These are phyloP conservation scores for Congeria kusceri DNA, from an alignment of 2,888 invertebrate genomes.

Conservation along the genomic window DNA sequence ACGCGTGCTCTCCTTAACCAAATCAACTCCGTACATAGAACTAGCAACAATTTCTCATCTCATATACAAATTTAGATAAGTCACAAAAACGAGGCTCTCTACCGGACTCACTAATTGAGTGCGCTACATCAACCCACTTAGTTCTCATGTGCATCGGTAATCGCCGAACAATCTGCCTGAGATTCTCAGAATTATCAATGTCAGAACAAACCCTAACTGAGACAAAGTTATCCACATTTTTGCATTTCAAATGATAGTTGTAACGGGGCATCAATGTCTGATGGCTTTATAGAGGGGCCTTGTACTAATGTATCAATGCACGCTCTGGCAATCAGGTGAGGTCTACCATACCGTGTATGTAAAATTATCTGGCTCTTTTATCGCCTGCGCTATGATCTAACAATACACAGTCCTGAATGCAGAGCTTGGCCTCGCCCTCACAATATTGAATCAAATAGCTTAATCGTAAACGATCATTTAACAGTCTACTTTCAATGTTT, in stretches of 20 bases:
- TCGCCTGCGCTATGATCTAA: conserved; percentile 26
- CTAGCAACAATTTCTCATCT: too few relatives aligned
- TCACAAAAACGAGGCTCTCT: conserved; percentile 39
- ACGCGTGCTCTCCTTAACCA: conserved; percentile 14
- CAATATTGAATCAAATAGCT: conserved; percentile 33
- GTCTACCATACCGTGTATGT: conserved; percentile 28
- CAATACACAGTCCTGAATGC: conserved; percentile 34
- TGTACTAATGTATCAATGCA: conserved; percentile 29
- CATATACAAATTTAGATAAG: too few relatives aligned
- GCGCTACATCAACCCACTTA: conserved; percentile 41
- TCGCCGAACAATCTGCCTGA: conserved; percentile 31
- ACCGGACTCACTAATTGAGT: conserved; percentile 31
- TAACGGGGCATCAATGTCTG: conserved; percentile 19
- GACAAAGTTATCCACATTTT: conserved; percentile 29
- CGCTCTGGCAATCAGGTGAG: conserved; percentile 32
- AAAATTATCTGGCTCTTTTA: conserved; percentile 22
- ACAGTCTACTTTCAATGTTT: conserved; percentile 20
- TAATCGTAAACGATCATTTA: conserved; percentile 16
- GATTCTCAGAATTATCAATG: conserved; percentile 32
- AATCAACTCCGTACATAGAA: conserved; percentile 31
- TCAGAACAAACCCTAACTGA: conserved; percentile 1
- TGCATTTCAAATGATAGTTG: conserved; percentile 28
- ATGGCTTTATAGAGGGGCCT: conserved; percentile 16
- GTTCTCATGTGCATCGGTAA: conserved; percentile 31
- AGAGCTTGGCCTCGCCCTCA: conserved; percentile 18